Evolutionary conservation across 1,140 invertebrate genomes (phyloP).

Genomic region (Euura lappo): DNA sequence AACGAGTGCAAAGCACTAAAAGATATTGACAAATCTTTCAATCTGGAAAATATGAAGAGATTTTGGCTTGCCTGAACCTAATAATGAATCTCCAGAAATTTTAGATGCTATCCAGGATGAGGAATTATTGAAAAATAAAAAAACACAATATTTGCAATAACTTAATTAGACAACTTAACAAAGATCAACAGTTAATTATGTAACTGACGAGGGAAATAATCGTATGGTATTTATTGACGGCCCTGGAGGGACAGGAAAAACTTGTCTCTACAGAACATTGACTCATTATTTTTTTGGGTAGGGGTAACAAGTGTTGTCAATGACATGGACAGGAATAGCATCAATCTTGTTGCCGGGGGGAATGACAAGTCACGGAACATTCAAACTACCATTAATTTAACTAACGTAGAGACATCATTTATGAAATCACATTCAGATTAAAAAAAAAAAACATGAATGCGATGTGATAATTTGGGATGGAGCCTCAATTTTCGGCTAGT

Average conservation of each 20-base stretch:
- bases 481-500: no score
- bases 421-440: slow-evolving; percentile 2
- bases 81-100: no score
- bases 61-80: no score
- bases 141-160: no score
- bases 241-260: slow-evolving; percentile 31
- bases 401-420: background rate
- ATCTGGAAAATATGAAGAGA: no score
- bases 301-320: slow-evolving; percentile 3
- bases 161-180: no score
- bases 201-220: background rate
- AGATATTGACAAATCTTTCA: no score
- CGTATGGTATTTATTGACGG: slow-evolving; percentile 28
- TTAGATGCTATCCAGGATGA: no score
- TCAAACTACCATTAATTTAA: slow-evolving; percentile 27
- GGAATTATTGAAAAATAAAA: no score
- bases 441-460: background rate
- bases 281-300: slow-evolving; percentile 12
- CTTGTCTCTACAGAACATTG: slow-evolving; percentile 31
- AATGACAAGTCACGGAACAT: slow-evolving; percentile 32
- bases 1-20: no score
- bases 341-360: slow-evolving; percentile 31
- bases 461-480: background rate
- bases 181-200: background rate
- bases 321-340: slow-evolving; percentile 40